Conservation (phyloP, 2,888 invertebrate genomes). For the Hydriomena furcata region DNA sequence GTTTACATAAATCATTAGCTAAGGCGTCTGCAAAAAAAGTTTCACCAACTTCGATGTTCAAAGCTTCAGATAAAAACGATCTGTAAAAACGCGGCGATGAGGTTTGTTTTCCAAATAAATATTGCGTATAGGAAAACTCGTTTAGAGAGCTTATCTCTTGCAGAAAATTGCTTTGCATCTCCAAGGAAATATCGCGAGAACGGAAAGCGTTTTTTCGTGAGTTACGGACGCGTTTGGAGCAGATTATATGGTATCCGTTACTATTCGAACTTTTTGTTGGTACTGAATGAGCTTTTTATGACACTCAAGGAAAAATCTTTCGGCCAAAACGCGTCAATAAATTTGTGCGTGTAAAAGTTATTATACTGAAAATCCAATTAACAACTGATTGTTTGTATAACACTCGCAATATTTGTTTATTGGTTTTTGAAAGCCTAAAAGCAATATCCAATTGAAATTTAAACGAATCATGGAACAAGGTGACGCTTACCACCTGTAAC, state of each 20-base stretch:
- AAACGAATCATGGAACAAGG: not conserved
- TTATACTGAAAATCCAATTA: constrained; percentile 2
- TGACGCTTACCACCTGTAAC: too few relatives aligned
- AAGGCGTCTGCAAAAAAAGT: constrained; percentile 35
- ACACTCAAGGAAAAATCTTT: constrained; percentile 19
- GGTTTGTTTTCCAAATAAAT: constrained; percentile 54
- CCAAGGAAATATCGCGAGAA: constrained; percentile 73
- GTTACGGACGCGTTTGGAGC: constrained; percentile 57
- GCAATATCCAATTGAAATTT: constrained; percentile 1
- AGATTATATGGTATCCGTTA: constrained; percentile 38
- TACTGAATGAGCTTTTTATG: constrained; percentile 27
- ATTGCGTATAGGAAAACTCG: constrained; percentile 62
- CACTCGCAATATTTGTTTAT: constrained; percentile 4
- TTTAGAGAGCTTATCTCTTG: constrained; percentile 72
- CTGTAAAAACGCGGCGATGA: constrained; percentile 40
- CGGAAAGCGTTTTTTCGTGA: constrained; percentile 65
- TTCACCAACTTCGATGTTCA: constrained; percentile 31
- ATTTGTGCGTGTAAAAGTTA: not conserved
- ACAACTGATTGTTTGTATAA: constrained; percentile 9
- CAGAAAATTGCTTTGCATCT: constrained; percentile 80
- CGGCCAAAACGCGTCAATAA: constrained; percentile 3
- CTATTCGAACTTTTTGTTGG: constrained; percentile 26
- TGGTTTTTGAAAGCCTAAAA: constrained; percentile 8
- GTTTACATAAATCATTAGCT: constrained; percentile 43
- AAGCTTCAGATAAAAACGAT: constrained; percentile 34